Conservation (phyloP, 2,113 vertebrate species). For the Chascanopsetta lugubris region DNA sequence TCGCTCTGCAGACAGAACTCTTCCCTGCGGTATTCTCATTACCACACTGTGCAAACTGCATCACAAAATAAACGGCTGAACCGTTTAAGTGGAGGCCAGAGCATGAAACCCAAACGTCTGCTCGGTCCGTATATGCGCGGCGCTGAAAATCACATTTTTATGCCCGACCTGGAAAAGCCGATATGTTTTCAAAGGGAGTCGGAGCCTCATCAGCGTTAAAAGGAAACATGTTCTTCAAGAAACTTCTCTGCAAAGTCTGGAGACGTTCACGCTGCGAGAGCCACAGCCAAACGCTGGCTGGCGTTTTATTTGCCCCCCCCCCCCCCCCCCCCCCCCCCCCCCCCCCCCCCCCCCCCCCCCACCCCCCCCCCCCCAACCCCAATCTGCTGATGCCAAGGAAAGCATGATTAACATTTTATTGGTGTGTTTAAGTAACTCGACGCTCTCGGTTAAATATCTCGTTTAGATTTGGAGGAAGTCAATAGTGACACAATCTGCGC, state of each 20-base stretch:
- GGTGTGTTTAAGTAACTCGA: not conserved
- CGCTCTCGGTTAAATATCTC: not conserved
- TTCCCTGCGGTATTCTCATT: conserved; percentile 20
- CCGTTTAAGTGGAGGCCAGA: not conserved
- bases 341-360: no score
- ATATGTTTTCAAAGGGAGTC: not conserved
- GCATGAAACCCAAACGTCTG: not conserved
- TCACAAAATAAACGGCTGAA: conserved; percentile 2
- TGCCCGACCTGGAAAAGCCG: not conserved
- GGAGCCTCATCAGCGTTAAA: not conserved
- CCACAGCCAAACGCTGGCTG: not conserved
- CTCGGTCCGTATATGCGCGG: not conserved
- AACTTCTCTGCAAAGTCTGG: not conserved
- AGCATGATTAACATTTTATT: not conserved
- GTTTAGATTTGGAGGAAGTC: not conserved
- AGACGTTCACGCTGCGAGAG: not conserved
- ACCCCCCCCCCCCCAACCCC: no score
- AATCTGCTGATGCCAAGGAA: not conserved
- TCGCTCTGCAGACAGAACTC: not conserved
- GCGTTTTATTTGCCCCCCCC: not conserved
- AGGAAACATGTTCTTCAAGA: not conserved
- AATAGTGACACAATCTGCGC: not conserved
- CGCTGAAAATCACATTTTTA: not conserved
- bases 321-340: no score
- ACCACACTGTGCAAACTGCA: conserved; percentile 3